Conservation (phyloP, 1,140 invertebrate species). For the Batillaria attramentaria region DNA sequence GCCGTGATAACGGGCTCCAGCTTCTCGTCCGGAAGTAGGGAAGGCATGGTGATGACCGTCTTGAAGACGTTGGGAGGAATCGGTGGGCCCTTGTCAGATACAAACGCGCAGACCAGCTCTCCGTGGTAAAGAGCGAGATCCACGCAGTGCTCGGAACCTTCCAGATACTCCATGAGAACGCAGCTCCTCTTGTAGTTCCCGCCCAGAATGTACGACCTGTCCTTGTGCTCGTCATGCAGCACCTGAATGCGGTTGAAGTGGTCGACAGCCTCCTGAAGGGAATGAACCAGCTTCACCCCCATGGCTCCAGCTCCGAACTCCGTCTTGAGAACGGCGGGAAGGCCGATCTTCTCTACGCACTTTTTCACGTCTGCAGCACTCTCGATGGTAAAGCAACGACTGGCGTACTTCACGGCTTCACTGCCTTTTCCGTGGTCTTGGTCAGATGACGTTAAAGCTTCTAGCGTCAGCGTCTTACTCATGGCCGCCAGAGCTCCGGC, state of each 20-base stretch:
- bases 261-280: constrained; percentile 9
- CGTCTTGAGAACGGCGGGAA: constrained; percentile 37
- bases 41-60: not conserved
- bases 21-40: not conserved
- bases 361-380: constrained; percentile 8
- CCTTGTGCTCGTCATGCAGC: too few species aligned
- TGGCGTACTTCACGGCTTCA: constrained; percentile 15
- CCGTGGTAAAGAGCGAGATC: constrained; percentile 38
- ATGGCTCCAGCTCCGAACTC: constrained; percentile 33
- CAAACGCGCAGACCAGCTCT: constrained; percentile 36
- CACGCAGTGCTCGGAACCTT: constrained; percentile 42
- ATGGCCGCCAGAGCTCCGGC: not conserved
- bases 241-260: constrained; percentile 7
- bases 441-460: too few species aligned
- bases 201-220: not conserved
- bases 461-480: not conserved
- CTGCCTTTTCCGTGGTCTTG: too few species aligned
- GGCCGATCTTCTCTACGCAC: not conserved
- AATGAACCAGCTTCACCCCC: constrained; percentile 22
- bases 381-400: not conserved
- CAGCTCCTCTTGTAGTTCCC: not conserved
- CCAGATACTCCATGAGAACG: constrained; percentile 33
- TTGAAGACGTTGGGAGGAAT: not conserved
- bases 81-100: constrained; percentile 39
- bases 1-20: not conserved